Evolutionary conservation across 2,113 vertebrate species (phyloP), one percentile per base, ranked within the genome.

Genomic region (Centropristis striata): DNA sequence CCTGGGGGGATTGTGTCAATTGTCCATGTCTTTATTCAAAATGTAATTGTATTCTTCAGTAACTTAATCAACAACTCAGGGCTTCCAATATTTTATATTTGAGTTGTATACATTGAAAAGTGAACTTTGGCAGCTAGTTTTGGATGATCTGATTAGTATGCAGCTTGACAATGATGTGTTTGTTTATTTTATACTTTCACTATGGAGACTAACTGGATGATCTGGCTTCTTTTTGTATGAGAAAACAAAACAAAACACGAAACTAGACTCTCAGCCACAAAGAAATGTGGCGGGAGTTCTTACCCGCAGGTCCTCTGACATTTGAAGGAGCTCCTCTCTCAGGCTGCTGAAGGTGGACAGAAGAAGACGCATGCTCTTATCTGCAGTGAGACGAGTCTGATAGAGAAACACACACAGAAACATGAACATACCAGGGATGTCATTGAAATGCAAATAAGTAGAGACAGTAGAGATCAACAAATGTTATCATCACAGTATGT

Each of bases 281-380:
- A 41, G 6, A 6, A 15, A 12, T 13, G 57, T 39, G 2, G 14
- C 12, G 32, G 32, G 32, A 32, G 32, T 4, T 66, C 95, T 93
- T 86, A 99, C 97, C 93, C 95, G 94, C 72, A 99, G 72, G 85
- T 99, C 97, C 7, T 97, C 95, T 50, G 98, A 96, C 93, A 99
- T 92, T 64, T 98, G 97, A 75, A 96, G 84, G 1, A 99, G 96
- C 59, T 99, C 97, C 77, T 99, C 97, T 8, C 96, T 95, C 67
- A 99, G 90, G 2, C 95, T 97, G 89, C 90, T 97, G 94, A 99
- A 99, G 10, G 98, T 98, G 79, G 97, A 94, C 51, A 99, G 92
- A 78, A 99, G 96, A 12, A 99, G 94, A 37, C 95, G 95, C 93
- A 98, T 92, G 78, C 96, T 98, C 84, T 97, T 99, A 75, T 98